These are phyloP conservation scores for Alca torda DNA, from an alignment of 2,797 vertebrate species.

Conservation along the genomic window DNA sequence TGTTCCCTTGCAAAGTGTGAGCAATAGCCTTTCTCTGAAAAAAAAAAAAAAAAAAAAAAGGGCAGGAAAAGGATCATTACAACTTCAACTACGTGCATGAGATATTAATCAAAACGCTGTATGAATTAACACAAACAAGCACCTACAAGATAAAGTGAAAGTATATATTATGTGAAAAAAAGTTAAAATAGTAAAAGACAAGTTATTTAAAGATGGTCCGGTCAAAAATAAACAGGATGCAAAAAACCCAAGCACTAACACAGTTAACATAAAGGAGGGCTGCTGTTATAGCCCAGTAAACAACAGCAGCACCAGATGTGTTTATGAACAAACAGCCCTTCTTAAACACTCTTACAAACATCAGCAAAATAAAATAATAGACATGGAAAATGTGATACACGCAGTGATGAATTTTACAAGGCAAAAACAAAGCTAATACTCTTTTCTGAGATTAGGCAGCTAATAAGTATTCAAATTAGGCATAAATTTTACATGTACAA, in stretches of 20 bases:
- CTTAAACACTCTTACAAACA: conserved; percentile 73
- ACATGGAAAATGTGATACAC: conserved; percentile 79
- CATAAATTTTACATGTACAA: conserved; percentile 99
- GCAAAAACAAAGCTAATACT: conserved; percentile 90
- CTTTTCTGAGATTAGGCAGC: conserved; percentile 90
- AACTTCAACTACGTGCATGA: conserved; percentile 23
- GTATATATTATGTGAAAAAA: not conserved
- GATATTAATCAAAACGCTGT: conserved; percentile 35
- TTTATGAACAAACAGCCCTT: conserved; percentile 85
- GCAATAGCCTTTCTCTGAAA: not conserved
- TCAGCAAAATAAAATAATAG: conserved; percentile 77
- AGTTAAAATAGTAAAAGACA: conserved; percentile 14
- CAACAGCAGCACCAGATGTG: conserved; percentile 82
- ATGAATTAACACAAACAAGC: not conserved
- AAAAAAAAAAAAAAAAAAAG: not conserved
- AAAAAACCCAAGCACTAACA: conserved; percentile 42
- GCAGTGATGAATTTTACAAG: conserved; percentile 89
- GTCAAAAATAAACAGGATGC: conserved; percentile 79
- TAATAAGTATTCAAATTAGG: conserved; percentile 99
- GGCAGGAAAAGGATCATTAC: conserved; percentile 17
- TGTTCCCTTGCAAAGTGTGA: not conserved
- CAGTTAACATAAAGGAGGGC: conserved; percentile 69
- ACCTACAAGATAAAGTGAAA: not conserved
- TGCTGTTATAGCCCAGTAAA: conserved; percentile 81
- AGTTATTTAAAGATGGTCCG: conserved; percentile 70